Conservation (phyloP, 2,888 invertebrate species). For the Luperina nickerlii region DNA sequence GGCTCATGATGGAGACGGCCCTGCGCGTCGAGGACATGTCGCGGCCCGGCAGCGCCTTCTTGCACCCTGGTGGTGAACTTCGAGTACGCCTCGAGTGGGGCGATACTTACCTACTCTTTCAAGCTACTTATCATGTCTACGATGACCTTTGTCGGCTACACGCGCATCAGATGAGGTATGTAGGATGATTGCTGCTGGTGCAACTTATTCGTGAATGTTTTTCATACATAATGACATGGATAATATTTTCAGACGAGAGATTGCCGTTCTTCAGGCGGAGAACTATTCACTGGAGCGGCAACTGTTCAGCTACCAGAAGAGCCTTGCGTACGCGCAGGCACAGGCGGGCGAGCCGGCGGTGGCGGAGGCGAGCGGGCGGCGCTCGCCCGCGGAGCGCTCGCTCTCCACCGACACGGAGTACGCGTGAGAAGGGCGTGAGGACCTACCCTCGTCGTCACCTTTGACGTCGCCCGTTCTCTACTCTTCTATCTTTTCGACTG, state of each 20-base stretch:
- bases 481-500: constrained; percentile 89
- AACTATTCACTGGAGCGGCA: constrained; percentile 95
- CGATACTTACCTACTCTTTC: constrained; percentile 94
- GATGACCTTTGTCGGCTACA: constrained; percentile 95
- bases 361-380: constrained; percentile 81
- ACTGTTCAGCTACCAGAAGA: constrained; percentile 95
- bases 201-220: not conserved
- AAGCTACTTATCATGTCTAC: constrained; percentile 95
- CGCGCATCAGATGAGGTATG: constrained; percentile 95
- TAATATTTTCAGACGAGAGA: constrained; percentile 92
- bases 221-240: constrained; percentile 4
- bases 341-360: constrained; percentile 88
- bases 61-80: constrained; percentile 93
- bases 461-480: constrained; percentile 76
- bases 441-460: constrained; percentile 70
- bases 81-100: constrained; percentile 95
- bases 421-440: constrained; percentile 90
- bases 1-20: constrained; percentile 95
- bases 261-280: constrained; percentile 94
- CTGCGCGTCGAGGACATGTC: constrained; percentile 93
- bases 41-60: constrained; percentile 92
- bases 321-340: constrained; percentile 93
- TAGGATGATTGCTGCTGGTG: constrained; percentile 9
- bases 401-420: constrained; percentile 93
- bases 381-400: constrained; percentile 90